Evolutionary conservation across 2,888 invertebrate genomes (phyloP), one percentile per base, ranked within the genome.

Genomic region (Gandaritis pyraliata): DNA sequence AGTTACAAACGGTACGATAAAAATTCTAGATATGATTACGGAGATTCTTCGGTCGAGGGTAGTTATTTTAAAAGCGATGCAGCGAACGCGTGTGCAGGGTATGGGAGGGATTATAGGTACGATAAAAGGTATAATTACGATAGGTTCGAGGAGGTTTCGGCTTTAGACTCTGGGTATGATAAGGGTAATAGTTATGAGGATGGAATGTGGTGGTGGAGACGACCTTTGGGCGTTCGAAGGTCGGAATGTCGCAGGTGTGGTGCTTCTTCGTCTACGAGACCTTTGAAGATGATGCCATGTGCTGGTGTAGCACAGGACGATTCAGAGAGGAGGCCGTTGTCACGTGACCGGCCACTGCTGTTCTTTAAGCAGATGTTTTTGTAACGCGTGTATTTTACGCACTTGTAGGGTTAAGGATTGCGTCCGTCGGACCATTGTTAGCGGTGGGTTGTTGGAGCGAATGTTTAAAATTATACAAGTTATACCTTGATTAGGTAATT

Each of bases 291-390:
- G 86, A 75, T 80, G 63, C 81, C 87, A 1, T 86, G 86, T 61
- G 83, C 84, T 0, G 84, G 81, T 33, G 77, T 77, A 1, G 72
- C 78, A 3, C 77, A 77, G 55, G 76, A 76, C 10, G 76, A 79
- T 10, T 62, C 69, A 0, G 76, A 59, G n/a, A 48, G 64, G 38
- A 56, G 56, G 11, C 64, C 59, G 11, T 75, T 82, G 71, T 90
- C 90, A 2, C 83, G 85, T 23, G 87, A 90, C 69, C 85, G 91
- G 23, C 91, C 91, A 3, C 72, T 91, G 61, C 82, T 85, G 54
- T 88, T 90, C 72, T 83, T 88, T 38, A 86, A 86, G 66, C 88
- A 88, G 71, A 76, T 90, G 62, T 90, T 90, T 78, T 66, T 70
- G 58, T 70, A 64, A 64, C 36, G 50, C 56, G 56, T 56, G 55